A percentile compares a stretch with the other conserved stretches of the same genome.
These are phyloP conservation scores for Himalopsyche kuldschensis DNA, from an alignment of 2,888 invertebrate species.

Conservation along the genomic window DNA sequence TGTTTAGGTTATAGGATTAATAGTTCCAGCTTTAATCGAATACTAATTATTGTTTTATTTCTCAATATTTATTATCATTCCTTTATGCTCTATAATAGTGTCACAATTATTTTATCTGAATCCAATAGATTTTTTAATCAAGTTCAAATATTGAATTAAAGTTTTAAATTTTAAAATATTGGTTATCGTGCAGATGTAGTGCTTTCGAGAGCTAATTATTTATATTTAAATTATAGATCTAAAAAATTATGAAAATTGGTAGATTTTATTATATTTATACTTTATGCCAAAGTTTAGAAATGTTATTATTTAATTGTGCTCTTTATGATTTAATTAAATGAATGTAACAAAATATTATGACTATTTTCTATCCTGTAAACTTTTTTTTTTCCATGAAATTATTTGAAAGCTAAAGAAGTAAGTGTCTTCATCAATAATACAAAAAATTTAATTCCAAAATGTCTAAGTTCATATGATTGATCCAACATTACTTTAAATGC, in stretches of 20 bases:
- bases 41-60: neutral
- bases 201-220: neutral
- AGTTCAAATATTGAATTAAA: neutral
- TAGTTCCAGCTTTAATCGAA: neutral
- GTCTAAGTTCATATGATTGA: no score
- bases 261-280: neutral
- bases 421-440: no score
- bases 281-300: constrained; percentile 19
- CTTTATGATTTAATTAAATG: neutral
- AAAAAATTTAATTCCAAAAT: no score
- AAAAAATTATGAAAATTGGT: neutral
- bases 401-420: no score
- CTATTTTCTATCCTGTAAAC: no score
- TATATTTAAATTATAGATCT: neutral
- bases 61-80: no score
- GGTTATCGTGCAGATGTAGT: neutral
- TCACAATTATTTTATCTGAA: no score
- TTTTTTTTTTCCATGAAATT: no score
- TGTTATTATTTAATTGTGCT: constrained; percentile 8
- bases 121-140: neutral
- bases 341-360: neutral
- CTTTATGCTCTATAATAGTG: no score
- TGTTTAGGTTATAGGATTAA: neutral
- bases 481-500: no score
- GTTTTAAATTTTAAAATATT: neutral